Conservation (phyloP, 2,888 invertebrate species). For the Drosophila acutilabella region DNA sequence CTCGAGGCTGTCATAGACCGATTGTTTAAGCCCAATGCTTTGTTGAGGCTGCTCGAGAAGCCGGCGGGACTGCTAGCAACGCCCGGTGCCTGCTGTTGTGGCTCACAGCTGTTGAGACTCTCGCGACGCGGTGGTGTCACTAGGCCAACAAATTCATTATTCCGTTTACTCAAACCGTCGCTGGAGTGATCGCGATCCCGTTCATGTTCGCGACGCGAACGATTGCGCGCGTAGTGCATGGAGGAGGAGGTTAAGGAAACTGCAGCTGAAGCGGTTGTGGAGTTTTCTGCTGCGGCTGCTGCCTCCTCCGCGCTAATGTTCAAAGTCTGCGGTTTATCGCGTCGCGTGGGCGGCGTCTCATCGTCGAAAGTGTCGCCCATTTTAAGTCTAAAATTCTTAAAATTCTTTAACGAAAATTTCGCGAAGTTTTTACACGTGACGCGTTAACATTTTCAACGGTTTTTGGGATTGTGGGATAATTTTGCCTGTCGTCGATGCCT, state of each 20-base stretch:
- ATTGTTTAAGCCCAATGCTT: constrained; percentile 52
- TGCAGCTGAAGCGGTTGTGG: not conserved
- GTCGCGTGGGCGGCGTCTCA: constrained; percentile 63
- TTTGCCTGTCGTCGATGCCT: constrained; percentile 43
- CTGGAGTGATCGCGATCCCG: constrained; percentile 75
- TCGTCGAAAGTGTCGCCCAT: constrained; percentile 81
- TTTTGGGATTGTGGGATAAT: constrained; percentile 18
- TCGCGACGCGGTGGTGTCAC: constrained; percentile 69
- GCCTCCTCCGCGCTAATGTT: constrained; percentile 59
- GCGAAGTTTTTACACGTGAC: constrained; percentile 14
- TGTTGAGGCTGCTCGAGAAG: constrained; percentile 33
- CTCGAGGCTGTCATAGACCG: constrained; percentile 32
- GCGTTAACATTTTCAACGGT: constrained; percentile 36
- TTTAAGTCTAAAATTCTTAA: constrained; percentile 6
- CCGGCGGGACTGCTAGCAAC: constrained; percentile 48
- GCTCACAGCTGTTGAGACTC: constrained; percentile 75
- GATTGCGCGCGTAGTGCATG: constrained; percentile 60
- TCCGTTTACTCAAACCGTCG: constrained; percentile 61
- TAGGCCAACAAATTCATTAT: constrained; percentile 62
- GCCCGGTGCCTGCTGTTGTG: constrained; percentile 38
- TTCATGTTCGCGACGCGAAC: constrained; percentile 74
- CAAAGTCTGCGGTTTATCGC: constrained; percentile 82
- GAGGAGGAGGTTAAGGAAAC: constrained; percentile 18
- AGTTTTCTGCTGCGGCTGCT: not conserved
- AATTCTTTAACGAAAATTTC: not conserved